These are phyloP conservation scores for Gymnorhina tibicen DNA, from an alignment of 2,113 vertebrate genomes.

Conservation along the genomic window DNA sequence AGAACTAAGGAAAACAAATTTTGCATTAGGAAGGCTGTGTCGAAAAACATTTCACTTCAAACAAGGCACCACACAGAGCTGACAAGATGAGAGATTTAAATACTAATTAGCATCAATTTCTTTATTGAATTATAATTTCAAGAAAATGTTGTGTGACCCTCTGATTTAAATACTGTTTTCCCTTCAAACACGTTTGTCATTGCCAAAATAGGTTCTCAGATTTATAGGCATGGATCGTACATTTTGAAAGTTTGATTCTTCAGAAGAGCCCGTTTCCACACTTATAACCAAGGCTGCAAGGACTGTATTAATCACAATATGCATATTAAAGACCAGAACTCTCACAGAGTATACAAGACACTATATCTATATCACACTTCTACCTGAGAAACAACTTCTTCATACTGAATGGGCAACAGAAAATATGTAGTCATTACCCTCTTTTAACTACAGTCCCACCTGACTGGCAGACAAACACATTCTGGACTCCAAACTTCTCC, in stretches of 20 bases:
- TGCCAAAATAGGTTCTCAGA: neutral
- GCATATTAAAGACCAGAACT: neutral
- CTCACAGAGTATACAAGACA: neutral
- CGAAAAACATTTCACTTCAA: constrained; percentile 24
- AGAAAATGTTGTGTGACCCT: neutral
- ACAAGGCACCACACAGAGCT: constrained; percentile 13
- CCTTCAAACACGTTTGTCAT: neutral
- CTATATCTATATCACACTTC: neutral
- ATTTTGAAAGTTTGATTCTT: neutral
- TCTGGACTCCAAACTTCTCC: neutral
- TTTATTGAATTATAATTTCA: constrained; percentile 17
- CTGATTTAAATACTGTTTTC: constrained; percentile 36
- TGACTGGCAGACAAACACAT: neutral
- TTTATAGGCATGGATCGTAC: neutral
- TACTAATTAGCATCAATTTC: constrained; percentile 18
- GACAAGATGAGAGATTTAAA: constrained; percentile 38
- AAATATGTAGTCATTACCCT: neutral
- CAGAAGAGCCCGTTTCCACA: neutral
- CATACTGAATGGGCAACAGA: neutral
- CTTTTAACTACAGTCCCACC: neutral
- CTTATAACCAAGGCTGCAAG: neutral
- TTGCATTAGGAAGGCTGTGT: neutral
- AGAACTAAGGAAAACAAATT: constrained; percentile 29
- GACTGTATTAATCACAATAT: neutral
- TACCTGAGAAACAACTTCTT: neutral